phyloP scores from a whole-genome alignment of 1,140 invertebrate species.

The Procambarus clarkii region DNA sequence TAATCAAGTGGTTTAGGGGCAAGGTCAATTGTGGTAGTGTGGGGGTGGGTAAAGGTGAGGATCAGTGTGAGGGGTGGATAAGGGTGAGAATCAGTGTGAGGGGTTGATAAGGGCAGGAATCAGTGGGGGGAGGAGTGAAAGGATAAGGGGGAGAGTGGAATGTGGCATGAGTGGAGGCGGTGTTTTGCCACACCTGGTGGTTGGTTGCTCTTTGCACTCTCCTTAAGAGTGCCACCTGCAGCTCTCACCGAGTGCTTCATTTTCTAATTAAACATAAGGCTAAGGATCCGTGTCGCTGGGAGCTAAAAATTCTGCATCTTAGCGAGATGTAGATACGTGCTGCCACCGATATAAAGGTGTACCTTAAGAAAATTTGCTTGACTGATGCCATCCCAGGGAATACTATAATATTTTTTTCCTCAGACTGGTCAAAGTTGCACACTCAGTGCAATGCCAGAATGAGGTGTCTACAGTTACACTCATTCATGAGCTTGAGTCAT shows the following conservation, averaged over 20 bases:
- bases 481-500: too few species aligned
- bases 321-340: constrained; percentile 4
- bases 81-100: not conserved
- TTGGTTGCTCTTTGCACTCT: constrained; percentile 25
- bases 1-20: constrained; percentile 11
- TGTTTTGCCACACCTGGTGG: constrained; percentile 24
- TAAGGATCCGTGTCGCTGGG: not conserved
- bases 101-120: not conserved
- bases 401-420: not conserved
- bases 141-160: not conserved
- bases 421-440: too few species aligned
- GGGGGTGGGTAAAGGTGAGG: constrained; percentile 2
- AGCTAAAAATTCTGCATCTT: constrained; percentile 4
- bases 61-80: not conserved
- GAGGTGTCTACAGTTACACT: too few species aligned
- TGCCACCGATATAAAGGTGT: not conserved
- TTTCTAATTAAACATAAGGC: constrained; percentile 6
- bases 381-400: constrained; percentile 28
- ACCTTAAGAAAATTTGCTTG: not conserved
- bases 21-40: not conserved
- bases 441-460: too few species aligned
- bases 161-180: constrained; percentile 31
- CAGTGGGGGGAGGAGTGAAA: not conserved
- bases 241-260: constrained; percentile 10
- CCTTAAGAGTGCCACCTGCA: constrained; percentile 28